A percentile compares a stretch with the other conserved stretches of the same genome.
Evolutionary conservation across 2,888 invertebrate genomes (phyloP).

Genomic region (Junonia oenone): DNA sequence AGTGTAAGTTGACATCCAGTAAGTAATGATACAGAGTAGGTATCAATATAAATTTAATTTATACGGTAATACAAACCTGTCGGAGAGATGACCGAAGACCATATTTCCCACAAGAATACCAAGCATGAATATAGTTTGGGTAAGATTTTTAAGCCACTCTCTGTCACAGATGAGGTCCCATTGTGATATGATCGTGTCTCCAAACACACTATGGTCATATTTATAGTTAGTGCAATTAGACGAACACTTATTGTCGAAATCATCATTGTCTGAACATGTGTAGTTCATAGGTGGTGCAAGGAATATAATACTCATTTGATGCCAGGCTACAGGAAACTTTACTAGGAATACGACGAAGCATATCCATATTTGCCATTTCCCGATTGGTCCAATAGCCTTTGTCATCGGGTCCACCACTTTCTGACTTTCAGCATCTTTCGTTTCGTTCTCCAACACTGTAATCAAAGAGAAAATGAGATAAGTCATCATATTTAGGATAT

Average conservation of each 20-base stretch:
- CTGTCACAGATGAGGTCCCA: slow-evolving; percentile 87
- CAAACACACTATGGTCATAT: slow-evolving; percentile 83
- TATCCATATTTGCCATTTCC: slow-evolving; percentile 87
- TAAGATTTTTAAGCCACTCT: slow-evolving; percentile 83
- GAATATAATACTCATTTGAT: slow-evolving; percentile 88
- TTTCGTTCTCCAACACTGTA: slow-evolving; percentile 65
- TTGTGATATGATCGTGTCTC: slow-evolving; percentile 86
- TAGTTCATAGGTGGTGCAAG: slow-evolving; percentile 84
- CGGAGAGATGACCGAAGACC: slow-evolving; percentile 86
- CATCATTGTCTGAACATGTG: slow-evolving; percentile 60
- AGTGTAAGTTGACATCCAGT: slow-evolving; percentile 32
- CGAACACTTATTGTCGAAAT: slow-evolving; percentile 72
- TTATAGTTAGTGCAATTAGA: slow-evolving; percentile 76
- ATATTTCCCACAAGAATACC: slow-evolving; percentile 88
- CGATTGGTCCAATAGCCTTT: slow-evolving; percentile 84
- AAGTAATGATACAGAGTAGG: slow-evolving; percentile 10
- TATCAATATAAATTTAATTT: slow-evolving; percentile 5
- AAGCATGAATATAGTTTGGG: slow-evolving; percentile 88
- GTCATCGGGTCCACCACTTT: slow-evolving; percentile 81
- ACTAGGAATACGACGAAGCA: slow-evolving; percentile 84
- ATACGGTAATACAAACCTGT: slow-evolving; percentile 77
- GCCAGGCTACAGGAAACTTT: slow-evolving; percentile 90
- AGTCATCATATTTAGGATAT: not conserved
- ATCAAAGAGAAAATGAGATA: slow-evolving; percentile 27
- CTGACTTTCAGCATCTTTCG: slow-evolving; percentile 48